Conservation (phyloP, 1,140 invertebrate genomes). For the Stenopsyche tienmushanensis region DNA sequence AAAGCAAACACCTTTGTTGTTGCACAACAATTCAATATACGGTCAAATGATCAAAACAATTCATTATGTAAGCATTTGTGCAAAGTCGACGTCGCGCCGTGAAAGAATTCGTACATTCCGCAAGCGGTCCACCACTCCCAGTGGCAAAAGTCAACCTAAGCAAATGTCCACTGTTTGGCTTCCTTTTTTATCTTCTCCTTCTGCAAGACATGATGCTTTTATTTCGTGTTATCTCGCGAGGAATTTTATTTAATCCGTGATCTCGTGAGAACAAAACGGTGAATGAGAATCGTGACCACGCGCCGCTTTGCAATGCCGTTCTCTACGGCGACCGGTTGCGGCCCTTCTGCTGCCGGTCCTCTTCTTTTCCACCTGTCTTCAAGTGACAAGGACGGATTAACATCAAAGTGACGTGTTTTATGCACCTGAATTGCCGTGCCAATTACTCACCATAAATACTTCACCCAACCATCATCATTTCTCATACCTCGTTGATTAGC, state of each 20-base stretch:
- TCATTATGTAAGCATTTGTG: too few species aligned
- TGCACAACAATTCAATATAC: too few species aligned
- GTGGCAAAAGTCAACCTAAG: neutral
- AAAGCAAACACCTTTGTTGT: too few species aligned
- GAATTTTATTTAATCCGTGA: slow-evolving; percentile 7
- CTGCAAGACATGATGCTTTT: neutral
- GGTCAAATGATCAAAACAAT: too few species aligned
- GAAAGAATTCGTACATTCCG: too few species aligned
- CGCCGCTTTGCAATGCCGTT: neutral
- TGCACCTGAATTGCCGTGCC: neutral
- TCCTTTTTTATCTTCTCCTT: neutral
- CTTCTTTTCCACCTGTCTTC: neutral
- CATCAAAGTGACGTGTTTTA: neutral
- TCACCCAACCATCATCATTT: too few species aligned
- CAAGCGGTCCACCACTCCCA: neutral
- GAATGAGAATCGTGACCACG: slow-evolving; percentile 13
- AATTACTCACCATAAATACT: too few species aligned
- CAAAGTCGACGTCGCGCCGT: too few species aligned
- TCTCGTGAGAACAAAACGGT: slow-evolving; percentile 21
- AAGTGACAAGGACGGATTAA: neutral
- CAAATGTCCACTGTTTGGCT: neutral
- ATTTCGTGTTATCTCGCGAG: neutral
- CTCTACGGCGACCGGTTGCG: neutral
- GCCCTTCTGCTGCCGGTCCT: neutral
- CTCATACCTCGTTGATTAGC: too few species aligned